A percentile compares a stretch with the other conserved stretches of the same genome.
These are phyloP conservation scores for Epinotia nisella DNA, from an alignment of 2,888 invertebrate species.

Conservation along the genomic window DNA sequence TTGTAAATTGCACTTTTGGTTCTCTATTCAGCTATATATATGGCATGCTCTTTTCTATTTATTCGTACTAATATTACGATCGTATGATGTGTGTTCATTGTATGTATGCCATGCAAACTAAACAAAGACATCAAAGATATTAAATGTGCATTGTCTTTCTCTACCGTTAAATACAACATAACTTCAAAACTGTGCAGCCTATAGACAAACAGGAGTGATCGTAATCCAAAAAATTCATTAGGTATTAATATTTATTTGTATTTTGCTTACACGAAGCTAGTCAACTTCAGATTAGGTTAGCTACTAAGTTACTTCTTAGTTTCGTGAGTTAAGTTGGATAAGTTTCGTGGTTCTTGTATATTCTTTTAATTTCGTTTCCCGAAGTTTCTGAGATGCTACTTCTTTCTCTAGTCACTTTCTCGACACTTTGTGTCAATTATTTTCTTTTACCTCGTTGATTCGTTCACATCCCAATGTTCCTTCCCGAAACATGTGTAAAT, in stretches of 20 bases:
- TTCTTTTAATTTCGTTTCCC: slow-evolving; percentile 64
- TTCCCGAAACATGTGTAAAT: slow-evolving; percentile 30
- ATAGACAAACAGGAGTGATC: slow-evolving; percentile 11
- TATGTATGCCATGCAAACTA: not conserved
- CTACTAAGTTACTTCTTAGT: slow-evolving; percentile 63
- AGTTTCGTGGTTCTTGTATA: slow-evolving; percentile 61
- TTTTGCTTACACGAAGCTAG: slow-evolving; percentile 73
- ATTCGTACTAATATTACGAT: not conserved
- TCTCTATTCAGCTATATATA: no score
- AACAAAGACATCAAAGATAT: not conserved
- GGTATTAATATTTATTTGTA: slow-evolving; percentile 65
- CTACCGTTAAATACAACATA: not conserved
- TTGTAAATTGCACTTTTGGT: not conserved
- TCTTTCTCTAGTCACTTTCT: slow-evolving; percentile 73
- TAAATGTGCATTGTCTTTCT: slow-evolving; percentile 15
- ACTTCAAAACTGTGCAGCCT: not conserved
- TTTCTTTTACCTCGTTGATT: slow-evolving; percentile 49
- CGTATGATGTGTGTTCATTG: not conserved
- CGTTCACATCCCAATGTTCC: slow-evolving; percentile 34
- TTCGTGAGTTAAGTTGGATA: slow-evolving; percentile 62
- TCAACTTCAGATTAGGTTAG: slow-evolving; percentile 76
- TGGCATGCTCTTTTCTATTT: not conserved
- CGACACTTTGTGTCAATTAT: slow-evolving; percentile 61
- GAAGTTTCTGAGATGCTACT: slow-evolving; percentile 59
- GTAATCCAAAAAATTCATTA: slow-evolving; percentile 65